These are phyloP conservation scores for Misgurnus anguillicaudatus DNA, from an alignment of 2,113 vertebrate species.

Conservation along the genomic window DNA sequence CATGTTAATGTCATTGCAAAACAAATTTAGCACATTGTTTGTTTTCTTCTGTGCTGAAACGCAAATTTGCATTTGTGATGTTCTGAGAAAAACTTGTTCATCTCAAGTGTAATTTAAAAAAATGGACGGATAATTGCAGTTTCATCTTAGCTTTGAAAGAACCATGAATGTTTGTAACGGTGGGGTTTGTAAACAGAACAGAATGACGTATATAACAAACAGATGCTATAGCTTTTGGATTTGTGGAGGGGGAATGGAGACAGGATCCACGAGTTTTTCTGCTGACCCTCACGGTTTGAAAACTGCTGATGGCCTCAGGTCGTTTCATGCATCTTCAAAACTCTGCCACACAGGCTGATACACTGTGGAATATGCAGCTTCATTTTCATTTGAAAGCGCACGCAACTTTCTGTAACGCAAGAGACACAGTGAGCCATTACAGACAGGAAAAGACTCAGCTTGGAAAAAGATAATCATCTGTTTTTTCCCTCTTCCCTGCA, in stretches of 20 bases:
- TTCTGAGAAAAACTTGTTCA: constrained; percentile 46
- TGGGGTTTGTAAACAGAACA: constrained; percentile 50
- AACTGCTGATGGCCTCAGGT: constrained; percentile 61
- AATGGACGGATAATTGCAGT: constrained; percentile 59
- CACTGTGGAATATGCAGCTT: constrained; percentile 69
- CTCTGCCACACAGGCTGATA: constrained; percentile 72
- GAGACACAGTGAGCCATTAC: constrained; percentile 58
- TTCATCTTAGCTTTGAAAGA: constrained; percentile 60
- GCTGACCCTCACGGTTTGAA: constrained; percentile 68
- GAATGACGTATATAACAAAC: constrained; percentile 68
- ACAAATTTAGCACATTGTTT: constrained; percentile 39
- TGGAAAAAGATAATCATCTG: constrained; percentile 56
- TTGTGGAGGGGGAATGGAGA: constrained; percentile 29
- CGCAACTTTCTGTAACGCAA: constrained; percentile 50
- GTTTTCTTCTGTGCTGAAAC: constrained; percentile 52
- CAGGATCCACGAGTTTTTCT: constrained; percentile 54
- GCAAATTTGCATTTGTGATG: constrained; percentile 41
- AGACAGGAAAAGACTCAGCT: constrained; percentile 44
- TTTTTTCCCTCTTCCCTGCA: constrained; percentile 46
- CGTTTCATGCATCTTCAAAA: constrained; percentile 71
- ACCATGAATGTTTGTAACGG: constrained; percentile 43
- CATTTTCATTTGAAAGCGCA: constrained; percentile 62
- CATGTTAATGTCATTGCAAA: constrained; percentile 26
- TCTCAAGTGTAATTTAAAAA: constrained; percentile 53
- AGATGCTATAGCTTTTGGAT: constrained; percentile 65